Conservation (phyloP, 2,113 vertebrate species). For the Egretta garzetta region DNA sequence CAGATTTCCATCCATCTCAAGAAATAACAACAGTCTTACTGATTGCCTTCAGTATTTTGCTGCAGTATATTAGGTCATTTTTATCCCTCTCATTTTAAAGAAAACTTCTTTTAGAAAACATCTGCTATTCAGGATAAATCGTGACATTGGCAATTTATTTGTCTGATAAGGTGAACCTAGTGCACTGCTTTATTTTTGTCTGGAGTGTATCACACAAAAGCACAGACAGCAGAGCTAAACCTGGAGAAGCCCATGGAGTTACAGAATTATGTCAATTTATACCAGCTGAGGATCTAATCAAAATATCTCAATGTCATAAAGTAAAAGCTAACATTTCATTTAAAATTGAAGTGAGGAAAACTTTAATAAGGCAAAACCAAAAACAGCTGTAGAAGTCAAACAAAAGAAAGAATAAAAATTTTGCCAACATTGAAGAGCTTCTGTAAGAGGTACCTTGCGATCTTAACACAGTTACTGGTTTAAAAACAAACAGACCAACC, state of each 20-base stretch:
- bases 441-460: neutral
- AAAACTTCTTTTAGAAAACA: slow-evolving; percentile 25
- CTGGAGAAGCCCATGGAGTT: neutral
- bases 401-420: neutral
- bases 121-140: slow-evolving; percentile 11
- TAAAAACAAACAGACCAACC: neutral
- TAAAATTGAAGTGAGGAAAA: neutral
- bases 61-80: slow-evolving; percentile 20
- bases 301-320: neutral
- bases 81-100: slow-evolving; percentile 13
- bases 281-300: neutral
- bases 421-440: neutral
- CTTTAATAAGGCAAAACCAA: neutral
- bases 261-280: neutral
- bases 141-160: slow-evolving; percentile 13
- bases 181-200: neutral
- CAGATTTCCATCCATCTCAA: slow-evolving; percentile 50
- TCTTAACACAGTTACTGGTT: neutral
- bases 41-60: slow-evolving; percentile 26
- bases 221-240: neutral
- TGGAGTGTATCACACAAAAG: neutral
- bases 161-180: neutral
- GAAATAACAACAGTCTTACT: slow-evolving; percentile 39
- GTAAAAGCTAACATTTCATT: neutral
- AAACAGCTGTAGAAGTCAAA: neutral